phyloP scores from a whole-genome alignment of 2,888 invertebrate species.

The Pollenia griseotomentosa region DNA sequence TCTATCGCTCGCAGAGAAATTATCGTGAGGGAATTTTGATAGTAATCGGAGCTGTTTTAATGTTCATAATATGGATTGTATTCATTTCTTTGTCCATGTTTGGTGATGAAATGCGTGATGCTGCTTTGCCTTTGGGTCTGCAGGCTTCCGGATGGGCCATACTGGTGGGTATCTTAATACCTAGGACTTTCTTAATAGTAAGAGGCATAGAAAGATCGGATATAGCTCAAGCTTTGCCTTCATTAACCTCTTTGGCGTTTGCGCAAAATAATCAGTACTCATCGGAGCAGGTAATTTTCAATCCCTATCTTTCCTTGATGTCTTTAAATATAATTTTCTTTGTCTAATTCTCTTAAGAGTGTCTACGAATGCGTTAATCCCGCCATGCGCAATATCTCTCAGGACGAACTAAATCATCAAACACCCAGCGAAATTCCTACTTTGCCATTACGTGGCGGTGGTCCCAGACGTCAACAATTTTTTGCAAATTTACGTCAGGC shows the following conservation, averaged over 20 bases:
- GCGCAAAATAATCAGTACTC: conserved; percentile 84
- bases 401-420: conserved; percentile 82
- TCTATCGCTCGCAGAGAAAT: conserved; percentile 87
- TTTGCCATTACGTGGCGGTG: conserved; percentile 82
- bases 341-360: conserved; percentile 82
- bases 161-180: conserved; percentile 88
- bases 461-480: conserved; percentile 83
- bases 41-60: conserved; percentile 85
- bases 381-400: conserved; percentile 84
- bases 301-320: not conserved
- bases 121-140: conserved; percentile 86
- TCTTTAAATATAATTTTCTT: not conserved
- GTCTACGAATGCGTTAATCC: conserved; percentile 87
- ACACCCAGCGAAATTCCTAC: conserved; percentile 84
- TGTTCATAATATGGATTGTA: conserved; percentile 86
- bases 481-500: conserved; percentile 83
- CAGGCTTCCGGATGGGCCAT: conserved; percentile 87
- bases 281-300: conserved; percentile 82
- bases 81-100: conserved; percentile 86
- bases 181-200: conserved; percentile 89
- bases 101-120: conserved; percentile 86
- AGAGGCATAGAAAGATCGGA: conserved; percentile 87
- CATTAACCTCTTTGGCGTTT: conserved; percentile 84
- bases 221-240: conserved; percentile 85
- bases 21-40: conserved; percentile 88